Evolutionary conservation across 2,888 invertebrate genomes (phyloP), one percentile per base, ranked within the genome.

Genomic region (Drosophila atroscutellata): DNA sequence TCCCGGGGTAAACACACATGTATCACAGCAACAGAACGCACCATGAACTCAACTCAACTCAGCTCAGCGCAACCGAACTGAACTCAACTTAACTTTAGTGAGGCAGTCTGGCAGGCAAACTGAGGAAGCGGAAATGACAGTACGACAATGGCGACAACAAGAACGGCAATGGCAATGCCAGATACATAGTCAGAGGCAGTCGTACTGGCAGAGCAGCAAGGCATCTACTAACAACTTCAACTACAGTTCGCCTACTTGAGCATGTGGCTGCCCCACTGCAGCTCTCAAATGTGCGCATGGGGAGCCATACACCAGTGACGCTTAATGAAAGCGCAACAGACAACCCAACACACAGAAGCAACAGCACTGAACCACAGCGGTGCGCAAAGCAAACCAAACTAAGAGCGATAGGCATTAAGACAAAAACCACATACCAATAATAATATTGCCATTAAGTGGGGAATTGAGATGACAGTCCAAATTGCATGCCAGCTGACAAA

Each of bases 291-390:
- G 77, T 73, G 63, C 83, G 75, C 81, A 75, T 78, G 72, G 89
- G 89, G 85, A 79, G 79, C 67, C 81, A 73, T 83, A 86, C 84
- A 86, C 85, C 82, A 89, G 89, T 89, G 85, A 65, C 77, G 87
- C 89, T 82, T 87, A 81, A 89, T 85, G 89, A 87, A 84, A 89
- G 85, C 87, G 89, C 89, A 89, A 83, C 84, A 89, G 87, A 73
- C 80, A 72, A 61, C 20, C 37, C 39, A 56, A 39, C 69, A 51
- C 18, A 65, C 20, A 47, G 24, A 26, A 39, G 39, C 37, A 63
- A 47, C 63, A 58, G 69, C 70, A 83, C 69, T 71, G 77, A 67
- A 81, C 83, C 77, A 57, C 63, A 72, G 59, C 69, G 47, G 37
- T 45, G 50, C 18, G 26, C 39, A 52, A 81, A 61, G 51, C 26